Conservation (phyloP, 2,113 vertebrate genomes). For the Anser cygnoides region DNA sequence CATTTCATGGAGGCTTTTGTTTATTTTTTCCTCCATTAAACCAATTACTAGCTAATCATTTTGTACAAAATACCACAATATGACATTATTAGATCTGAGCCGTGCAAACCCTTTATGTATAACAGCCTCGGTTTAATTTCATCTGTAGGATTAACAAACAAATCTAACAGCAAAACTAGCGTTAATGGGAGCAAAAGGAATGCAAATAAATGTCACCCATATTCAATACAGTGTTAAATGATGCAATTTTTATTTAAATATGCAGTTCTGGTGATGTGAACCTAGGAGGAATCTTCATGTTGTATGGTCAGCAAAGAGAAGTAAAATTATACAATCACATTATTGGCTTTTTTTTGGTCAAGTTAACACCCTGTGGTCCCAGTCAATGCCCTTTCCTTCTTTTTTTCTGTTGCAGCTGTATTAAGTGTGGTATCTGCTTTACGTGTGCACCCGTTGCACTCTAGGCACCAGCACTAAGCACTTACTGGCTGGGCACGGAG, state of each 20-base stretch:
- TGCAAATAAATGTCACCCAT: not conserved
- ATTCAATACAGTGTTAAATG: not conserved
- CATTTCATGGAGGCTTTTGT: not conserved
- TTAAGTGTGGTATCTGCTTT: not conserved
- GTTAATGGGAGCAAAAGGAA: not conserved
- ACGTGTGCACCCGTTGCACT: not conserved
- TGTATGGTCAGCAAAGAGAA: not conserved
- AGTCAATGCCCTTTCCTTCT: not conserved
- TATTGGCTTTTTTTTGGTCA: not conserved
- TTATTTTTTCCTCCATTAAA: conserved; percentile 20
- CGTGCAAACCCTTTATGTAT: not conserved
- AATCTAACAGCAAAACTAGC: not conserved
- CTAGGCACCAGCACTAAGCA: not conserved
- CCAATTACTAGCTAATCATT: conserved; percentile 21
- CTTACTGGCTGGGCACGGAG: not conserved
- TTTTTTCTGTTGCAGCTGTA: not conserved
- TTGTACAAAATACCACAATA: not conserved
- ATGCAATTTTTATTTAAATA: not conserved
- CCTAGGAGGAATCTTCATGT: not conserved
- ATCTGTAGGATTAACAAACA: conserved; percentile 24
- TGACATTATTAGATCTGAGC: conserved; percentile 13
- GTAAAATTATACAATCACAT: not conserved
- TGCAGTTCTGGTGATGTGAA: not conserved
- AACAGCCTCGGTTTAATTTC: conserved; percentile 19
- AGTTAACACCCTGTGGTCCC: not conserved